Evolutionary conservation across 2,888 invertebrate genomes (phyloP), one percentile per base, ranked within the genome.

Genomic region (Agriotes lineatus): DNA sequence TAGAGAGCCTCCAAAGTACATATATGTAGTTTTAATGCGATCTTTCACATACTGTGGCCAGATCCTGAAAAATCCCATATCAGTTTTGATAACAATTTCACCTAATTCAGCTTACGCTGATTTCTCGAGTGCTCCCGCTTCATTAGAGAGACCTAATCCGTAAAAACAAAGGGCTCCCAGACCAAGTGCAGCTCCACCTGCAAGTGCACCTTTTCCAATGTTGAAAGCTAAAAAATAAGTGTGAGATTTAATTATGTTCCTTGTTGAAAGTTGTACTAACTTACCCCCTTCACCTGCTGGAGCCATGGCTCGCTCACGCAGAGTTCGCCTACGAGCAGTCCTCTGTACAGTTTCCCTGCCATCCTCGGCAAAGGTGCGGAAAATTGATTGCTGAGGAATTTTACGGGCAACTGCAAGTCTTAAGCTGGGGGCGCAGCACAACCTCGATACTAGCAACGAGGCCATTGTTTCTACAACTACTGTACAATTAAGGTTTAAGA

Each of bases 21-120:
- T 86, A 84, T 99, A 99, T 0, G 99, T 99, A 22, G 91, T 83
- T 75, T 90, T 92, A 75, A 99, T 93, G 63, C 99, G 89, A 45
- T 96, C 92, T 80, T 91, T 92, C 0, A 99, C 97, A 86, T 94
- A 94, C 77, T 96, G 87, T 1, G 99, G 97, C 99, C 99, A 99
- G 68, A 96, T 83, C 75, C 97, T 97, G 81, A n/a, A n/a, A n/a
- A n/a, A n/a, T n/a, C 16, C 6, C 10, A 19, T 22, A n/a, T n/a
- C n/a, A n/a, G n/a, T n/a, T n/a, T n/a, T n/a, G n/a, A n/a, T n/a
- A n/a, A n/a, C n/a, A n/a, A n/a, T n/a, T n/a, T n/a, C n/a, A n/a
- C n/a, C n/a, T n/a, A n/a, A n/a, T n/a, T 42, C n/a, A 9, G n/a
- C n/a, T n/a, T n/a, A n/a, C n/a, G n/a, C n/a, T n/a, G n/a, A n/a